Conservation (phyloP, 2,888 invertebrate species). For the Oscheius sp. region DNA sequence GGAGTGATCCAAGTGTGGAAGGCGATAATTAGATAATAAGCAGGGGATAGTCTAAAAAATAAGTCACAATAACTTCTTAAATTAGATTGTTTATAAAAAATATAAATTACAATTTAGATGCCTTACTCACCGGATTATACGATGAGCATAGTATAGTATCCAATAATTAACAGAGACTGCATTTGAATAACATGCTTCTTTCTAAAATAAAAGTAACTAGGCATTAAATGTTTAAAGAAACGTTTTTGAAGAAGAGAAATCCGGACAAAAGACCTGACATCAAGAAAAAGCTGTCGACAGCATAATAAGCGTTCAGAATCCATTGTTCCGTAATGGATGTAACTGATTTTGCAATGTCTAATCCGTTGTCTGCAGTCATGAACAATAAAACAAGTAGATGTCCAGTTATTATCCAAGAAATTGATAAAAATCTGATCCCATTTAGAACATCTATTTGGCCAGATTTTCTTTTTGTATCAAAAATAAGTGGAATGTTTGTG, state of each 20-base stretch:
- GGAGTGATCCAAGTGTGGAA: slow-evolving; percentile 51
- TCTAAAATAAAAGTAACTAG: background rate
- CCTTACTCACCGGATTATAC: slow-evolving; percentile 39
- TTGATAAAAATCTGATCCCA: slow-evolving; percentile 17
- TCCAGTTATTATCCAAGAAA: slow-evolving; percentile 15
- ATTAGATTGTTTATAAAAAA: background rate
- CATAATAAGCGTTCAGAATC: slow-evolving; percentile 36
- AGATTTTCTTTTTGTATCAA: background rate
- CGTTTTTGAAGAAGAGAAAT: slow-evolving; percentile 43
- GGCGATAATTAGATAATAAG: slow-evolving; percentile 52
- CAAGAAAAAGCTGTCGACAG: slow-evolving; percentile 51
- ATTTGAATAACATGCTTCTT: slow-evolving; percentile 26
- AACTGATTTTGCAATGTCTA: background rate
- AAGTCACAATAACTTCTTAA: background rate
- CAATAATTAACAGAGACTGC: slow-evolving; percentile 40
- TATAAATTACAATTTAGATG: background rate
- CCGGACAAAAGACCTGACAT: slow-evolving; percentile 39
- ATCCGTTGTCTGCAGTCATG: slow-evolving; percentile 8
- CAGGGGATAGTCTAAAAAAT: slow-evolving; percentile 39
- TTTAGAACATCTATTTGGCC: slow-evolving; percentile 20
- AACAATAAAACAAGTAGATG: slow-evolving; percentile 6
- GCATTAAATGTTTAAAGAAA: background rate
- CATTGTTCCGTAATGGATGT: background rate
- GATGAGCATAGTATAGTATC: slow-evolving; percentile 59
- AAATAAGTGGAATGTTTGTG: slow-evolving; percentile 9